Evolutionary conservation across 1,140 invertebrate species (phyloP).

Genomic region (Amphibalanus amphitrite): DNA sequence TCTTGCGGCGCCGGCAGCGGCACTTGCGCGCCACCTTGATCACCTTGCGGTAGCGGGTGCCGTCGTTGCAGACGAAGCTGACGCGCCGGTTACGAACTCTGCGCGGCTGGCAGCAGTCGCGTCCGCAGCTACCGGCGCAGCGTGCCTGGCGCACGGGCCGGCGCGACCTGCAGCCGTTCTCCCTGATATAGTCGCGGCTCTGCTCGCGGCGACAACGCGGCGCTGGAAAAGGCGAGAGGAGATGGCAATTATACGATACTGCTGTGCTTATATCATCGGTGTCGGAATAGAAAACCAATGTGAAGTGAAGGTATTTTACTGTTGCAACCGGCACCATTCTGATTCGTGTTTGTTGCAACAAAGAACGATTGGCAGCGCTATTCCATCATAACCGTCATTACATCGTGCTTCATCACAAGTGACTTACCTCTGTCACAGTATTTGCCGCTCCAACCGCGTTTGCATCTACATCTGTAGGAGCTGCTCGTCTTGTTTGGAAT

Average conservation of each 20-base stretch:
- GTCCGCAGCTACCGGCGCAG: slow-evolving; percentile 51
- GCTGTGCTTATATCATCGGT: not conserved
- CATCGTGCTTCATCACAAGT: no score
- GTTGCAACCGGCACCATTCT: no score
- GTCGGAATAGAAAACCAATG: not conserved
- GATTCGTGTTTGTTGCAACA: no score
- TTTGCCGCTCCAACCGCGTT: slow-evolving; percentile 66
- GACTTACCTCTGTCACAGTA: slow-evolving; percentile 48
- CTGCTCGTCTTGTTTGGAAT: slow-evolving; percentile 37
- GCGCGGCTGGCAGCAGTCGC: slow-evolving; percentile 65
- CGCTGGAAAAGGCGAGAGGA: slow-evolving; percentile 28
- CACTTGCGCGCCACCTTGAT: slow-evolving; percentile 90
- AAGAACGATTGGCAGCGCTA: no score
- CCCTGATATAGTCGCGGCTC: slow-evolving; percentile 67
- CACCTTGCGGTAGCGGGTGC: slow-evolving; percentile 81
- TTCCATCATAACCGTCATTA: no score
- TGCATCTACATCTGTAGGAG: slow-evolving; percentile 41
- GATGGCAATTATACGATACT: not conserved
- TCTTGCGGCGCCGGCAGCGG: slow-evolving; percentile 23
- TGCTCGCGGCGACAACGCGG: slow-evolving; percentile 76
- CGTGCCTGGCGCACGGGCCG: slow-evolving; percentile 73
- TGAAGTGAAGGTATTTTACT: not conserved
- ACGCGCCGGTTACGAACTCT: slow-evolving; percentile 83
- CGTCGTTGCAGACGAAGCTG: slow-evolving; percentile 77
- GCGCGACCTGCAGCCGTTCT: slow-evolving; percentile 69